phyloP scores from a whole-genome alignment of 35 echinoderm and acorn worm species.

The Ophiothrix spiculata region DNA sequence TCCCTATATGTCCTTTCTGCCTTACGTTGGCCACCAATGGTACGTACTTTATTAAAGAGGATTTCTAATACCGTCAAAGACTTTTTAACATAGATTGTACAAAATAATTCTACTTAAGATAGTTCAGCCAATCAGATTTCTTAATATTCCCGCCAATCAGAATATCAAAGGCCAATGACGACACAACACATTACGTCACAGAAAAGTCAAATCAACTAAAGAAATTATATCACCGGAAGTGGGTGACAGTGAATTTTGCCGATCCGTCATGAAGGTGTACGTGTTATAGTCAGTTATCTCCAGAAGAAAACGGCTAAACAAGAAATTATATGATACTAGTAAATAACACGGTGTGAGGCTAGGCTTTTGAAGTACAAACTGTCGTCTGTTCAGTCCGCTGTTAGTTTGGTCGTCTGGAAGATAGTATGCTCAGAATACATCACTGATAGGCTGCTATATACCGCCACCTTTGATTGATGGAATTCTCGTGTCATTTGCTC shows the following conservation, averaged over 20 bases:
- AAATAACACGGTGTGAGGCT: neutral
- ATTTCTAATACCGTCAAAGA: too few species aligned
- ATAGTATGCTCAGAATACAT: too few species aligned
- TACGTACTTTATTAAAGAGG: too few species aligned
- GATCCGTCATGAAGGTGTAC: neutral
- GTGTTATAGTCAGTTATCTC: neutral
- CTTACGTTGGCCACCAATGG: too few species aligned
- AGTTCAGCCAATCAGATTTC: neutral
- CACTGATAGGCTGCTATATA: too few species aligned
- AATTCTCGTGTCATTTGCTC: too few species aligned
- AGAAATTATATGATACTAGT: neutral
- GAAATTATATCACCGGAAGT: neutral
- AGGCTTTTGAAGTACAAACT: neutral
- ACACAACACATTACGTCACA: neutral
- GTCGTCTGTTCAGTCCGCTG: too few species aligned
- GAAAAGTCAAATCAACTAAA: neutral
- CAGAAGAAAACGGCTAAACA: neutral
- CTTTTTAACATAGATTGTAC: too few species aligned
- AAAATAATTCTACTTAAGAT: too few species aligned
- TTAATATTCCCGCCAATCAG: neutral
- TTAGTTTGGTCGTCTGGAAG: too few species aligned
- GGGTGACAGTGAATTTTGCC: neutral
- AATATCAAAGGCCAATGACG: neutral
- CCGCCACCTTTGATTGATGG: too few species aligned
- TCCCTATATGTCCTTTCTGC: too few species aligned